Base-by-base conservation (phyloP, 2,797 vertebrate species). In the Furcifer pardalis region DNA sequence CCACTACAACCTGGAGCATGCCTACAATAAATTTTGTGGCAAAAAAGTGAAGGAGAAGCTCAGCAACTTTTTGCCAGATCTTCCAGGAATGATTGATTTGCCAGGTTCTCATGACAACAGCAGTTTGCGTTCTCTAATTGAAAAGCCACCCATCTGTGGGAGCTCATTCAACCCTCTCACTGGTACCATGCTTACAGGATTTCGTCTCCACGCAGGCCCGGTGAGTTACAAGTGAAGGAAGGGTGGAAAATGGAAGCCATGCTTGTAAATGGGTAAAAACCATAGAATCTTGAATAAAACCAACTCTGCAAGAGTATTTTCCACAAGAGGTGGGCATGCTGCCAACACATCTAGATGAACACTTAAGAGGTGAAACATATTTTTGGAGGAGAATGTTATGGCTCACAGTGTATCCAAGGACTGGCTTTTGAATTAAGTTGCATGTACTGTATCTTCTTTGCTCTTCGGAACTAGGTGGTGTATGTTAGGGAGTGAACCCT, bases 1-100 rank as follows among this genome's bases (percentile, higher is more conserved):
- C 5, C 98, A 99, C 93, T 99, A 99, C 94, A 99, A 97, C 92
- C 94, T 99, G 94, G 98, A 99, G 77, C 98, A 99, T 60, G 97
- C 98, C 46, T 99, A 98, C 95, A 98, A 98, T 92, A 99, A 98
- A 77, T 99, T 99, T 95, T 99, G 98, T 78, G 98, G 98, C 9
- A 99, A 99, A 95, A 99, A 99, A 88, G 98, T 99, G 93, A 99
- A 99, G 90, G 98, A 99, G 93, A 99, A 99, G 87, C 97, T 99
- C 87, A 99, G 98, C 93, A 99, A 99, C 95, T 99, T 99, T 88
- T 95, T 99, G 56, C 98, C 98, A 2, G 98, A 99, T 94, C 94
- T 99, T 92, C 98, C 98, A 82, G 98, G 98, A 86, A 99, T 99
- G 98, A 99, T 99, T 25, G 98, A 99, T 93, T 97, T 97, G 94